Evolutionary conservation across 1,140 invertebrate genomes (phyloP).

Genomic region (Drosophila bifasciata): DNA sequence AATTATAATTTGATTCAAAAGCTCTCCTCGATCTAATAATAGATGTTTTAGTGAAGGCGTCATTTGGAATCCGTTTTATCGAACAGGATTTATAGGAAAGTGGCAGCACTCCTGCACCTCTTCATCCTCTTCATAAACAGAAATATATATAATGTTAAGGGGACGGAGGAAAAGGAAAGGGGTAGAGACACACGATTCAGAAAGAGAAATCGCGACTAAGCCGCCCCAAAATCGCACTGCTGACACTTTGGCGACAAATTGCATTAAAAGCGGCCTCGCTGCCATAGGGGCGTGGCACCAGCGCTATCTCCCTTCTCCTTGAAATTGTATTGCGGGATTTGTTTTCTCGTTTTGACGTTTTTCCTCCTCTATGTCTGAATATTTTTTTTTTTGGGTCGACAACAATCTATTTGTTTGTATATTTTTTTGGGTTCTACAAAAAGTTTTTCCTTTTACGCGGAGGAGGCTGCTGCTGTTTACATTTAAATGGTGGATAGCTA

Average conservation of each 20-base stretch:
- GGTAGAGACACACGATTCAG: not conserved
- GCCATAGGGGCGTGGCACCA: constrained; percentile 28
- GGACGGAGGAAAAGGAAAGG: not conserved
- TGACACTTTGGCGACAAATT: constrained; percentile 60
- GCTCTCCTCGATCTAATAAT: too few species aligned
- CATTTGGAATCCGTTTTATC: constrained; percentile 64
- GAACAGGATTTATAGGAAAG: constrained; percentile 65
- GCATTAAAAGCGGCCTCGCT: constrained; percentile 57
- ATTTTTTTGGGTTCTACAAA: constrained; percentile 45
- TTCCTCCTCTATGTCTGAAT: constrained; percentile 9
- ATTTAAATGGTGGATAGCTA: constrained; percentile 7
- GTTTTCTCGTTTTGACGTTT: constrained; percentile 31
- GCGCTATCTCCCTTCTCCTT: not conserved
- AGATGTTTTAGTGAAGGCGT: too few species aligned
- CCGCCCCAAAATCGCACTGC: constrained; percentile 22
- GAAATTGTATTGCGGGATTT: constrained; percentile 38
- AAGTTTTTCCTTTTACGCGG: constrained; percentile 1
- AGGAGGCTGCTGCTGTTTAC: too few species aligned
- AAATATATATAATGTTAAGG: constrained; percentile 33
- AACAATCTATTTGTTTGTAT: constrained; percentile 62
- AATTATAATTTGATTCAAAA: too few species aligned
- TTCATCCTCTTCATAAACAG: constrained; percentile 29
- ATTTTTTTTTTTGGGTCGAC: constrained; percentile 16
- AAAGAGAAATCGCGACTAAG: constrained; percentile 20
- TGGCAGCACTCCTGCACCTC: constrained; percentile 25